Percentiles rank a stretch among this genome's conserved stretches.
Evolutionary conservation across 1,140 invertebrate genomes (phyloP).

Genomic region (Gryon sp.): DNA sequence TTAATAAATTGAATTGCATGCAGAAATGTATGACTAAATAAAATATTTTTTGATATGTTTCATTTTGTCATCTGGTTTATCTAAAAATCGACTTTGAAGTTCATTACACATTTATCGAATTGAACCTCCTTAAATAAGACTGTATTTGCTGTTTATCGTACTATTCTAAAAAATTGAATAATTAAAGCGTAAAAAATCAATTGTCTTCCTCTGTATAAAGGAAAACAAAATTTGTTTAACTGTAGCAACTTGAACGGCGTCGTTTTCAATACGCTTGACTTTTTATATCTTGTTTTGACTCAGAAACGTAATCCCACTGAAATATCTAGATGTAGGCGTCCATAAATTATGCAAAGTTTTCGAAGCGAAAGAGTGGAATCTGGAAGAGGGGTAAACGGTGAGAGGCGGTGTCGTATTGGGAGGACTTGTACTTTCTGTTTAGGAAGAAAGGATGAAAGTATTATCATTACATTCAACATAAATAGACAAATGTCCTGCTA

Average conservation of each 20-base stretch:
- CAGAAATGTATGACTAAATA: too few relatives aligned
- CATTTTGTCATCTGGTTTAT: too few relatives aligned
- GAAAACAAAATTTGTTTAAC: too few relatives aligned
- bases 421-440: slow-evolving; percentile 52
- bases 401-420: slow-evolving; percentile 19
- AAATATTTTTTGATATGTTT: too few relatives aligned
- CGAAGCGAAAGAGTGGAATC: slow-evolving; percentile 15
- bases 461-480: slow-evolving; percentile 57
- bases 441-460: slow-evolving; percentile 51
- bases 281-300: slow-evolving; percentile 48
- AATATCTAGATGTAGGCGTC: slow-evolving; percentile 55
- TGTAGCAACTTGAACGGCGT: slow-evolving; percentile 23
- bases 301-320: slow-evolving; percentile 48
- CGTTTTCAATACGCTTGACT: slow-evolving; percentile 12
- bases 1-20: too few relatives aligned
- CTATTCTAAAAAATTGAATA: too few relatives aligned
- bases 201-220: too few relatives aligned
- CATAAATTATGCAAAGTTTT: slow-evolving; percentile 64
- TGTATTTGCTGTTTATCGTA: too few relatives aligned
- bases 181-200: too few relatives aligned
- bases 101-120: too few relatives aligned
- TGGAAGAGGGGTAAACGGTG: neutral
- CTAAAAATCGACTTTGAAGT: too few relatives aligned
- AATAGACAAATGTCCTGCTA: slow-evolving; percentile 51
- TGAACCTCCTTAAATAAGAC: too few relatives aligned